Evolutionary conservation across 2,797 vertebrate genomes (phyloP), one percentile per base, ranked within the genome.

Genomic region (Scleropages formosus): DNA sequence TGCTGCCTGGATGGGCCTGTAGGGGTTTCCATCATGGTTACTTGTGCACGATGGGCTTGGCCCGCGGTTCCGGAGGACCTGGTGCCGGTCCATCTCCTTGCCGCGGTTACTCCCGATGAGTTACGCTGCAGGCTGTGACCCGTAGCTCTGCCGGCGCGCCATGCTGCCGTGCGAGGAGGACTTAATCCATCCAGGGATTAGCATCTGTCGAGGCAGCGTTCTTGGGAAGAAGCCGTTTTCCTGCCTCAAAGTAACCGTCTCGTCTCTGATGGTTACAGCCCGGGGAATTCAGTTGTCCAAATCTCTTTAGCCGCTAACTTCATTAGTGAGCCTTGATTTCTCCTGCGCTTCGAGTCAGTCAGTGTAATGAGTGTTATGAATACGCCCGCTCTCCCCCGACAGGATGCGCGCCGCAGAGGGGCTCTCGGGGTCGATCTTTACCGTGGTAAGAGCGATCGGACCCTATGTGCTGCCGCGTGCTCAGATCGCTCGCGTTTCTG

Each of bases 241-340:
- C 56, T 13, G n/a, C 24, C 70, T 72, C 56, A 56, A 59, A 72
- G 69, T 72, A 72, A 72, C 72, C 72, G 69, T 59, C 69, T 59
- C 59, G 53, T 72, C 69, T 39, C 51, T 59, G 69, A 72, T 72
- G 31, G 69, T 59, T 72, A 31, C 31, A 44, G 69, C 24, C 26
- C 24, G 39, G 53, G 53, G 53, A 59, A 72, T 59, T 72, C 69
- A 11, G 24, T 72, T 59, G 53, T 71, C 56, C 31, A 70, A 76
- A 71, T 76, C 75, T 76, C 67, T 63, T 76, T 71, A 61, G 59
- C 69, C 67, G 68, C 58, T 76, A 76, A 76, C 75, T 58, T 76
- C 70, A 76, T 76, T 70, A 27, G 67, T 62, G 66, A 15, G 39
- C 58, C 68, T 76, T 76, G 75, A 70, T 76, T 76, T 71, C 26